Percentiles rank a stretch among this genome's conserved stretches.
These are phyloP conservation scores for Eclectus roratus DNA, from an alignment of 2,113 vertebrate genomes.

Conservation along the genomic window DNA sequence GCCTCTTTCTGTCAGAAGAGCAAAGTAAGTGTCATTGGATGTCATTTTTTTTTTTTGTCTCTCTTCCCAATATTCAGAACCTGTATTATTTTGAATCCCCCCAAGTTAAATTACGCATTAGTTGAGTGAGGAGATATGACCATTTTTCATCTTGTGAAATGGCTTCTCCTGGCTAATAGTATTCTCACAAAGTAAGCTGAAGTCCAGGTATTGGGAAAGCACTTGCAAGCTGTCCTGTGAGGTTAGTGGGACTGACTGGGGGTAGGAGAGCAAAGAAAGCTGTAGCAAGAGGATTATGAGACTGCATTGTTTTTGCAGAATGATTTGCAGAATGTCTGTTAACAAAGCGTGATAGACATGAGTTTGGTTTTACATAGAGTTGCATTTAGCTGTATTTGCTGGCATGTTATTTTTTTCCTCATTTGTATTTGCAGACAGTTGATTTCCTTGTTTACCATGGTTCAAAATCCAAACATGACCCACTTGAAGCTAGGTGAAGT, in stretches of 20 bases:
- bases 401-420: background rate
- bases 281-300: background rate
- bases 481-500: slow-evolving; percentile 24
- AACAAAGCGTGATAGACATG: background rate
- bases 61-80: background rate
- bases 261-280: background rate
- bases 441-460: slow-evolving; percentile 87
- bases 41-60: background rate
- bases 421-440: slow-evolving; percentile 77
- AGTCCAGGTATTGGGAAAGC: background rate
- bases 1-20: slow-evolving; percentile 82
- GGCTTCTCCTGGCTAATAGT: background rate
- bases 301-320: background rate
- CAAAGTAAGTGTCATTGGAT: slow-evolving; percentile 79
- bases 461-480: slow-evolving; percentile 83
- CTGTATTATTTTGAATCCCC: background rate
- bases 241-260: background rate
- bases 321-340: background rate
- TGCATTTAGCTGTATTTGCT: background rate
- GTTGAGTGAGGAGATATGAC: background rate
- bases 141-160: background rate
- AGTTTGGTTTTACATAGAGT: background rate
- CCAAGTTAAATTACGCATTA: background rate
- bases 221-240: background rate
- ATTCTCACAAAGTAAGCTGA: background rate